Base-by-base conservation (phyloP, 2,888 invertebrate species). In the Pyrocoelia pectoralis region DNA sequence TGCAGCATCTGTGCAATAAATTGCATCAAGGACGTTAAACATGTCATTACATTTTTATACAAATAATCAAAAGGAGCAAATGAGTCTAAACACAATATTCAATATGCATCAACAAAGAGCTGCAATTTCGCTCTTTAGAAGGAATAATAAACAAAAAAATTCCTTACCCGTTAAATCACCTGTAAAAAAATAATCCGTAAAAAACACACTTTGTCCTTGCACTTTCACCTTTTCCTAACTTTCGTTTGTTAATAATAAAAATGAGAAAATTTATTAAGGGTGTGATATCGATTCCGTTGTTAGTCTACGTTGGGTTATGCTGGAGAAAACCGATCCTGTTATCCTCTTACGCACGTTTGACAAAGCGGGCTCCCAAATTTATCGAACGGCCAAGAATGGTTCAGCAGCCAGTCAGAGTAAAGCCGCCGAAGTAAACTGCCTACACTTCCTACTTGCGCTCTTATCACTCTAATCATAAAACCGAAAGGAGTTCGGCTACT, bases 371-470 rank as follows among this genome's bases (percentile, higher is more conserved):
- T 62, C 62, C 62, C 62, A 62, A 62, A 62, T 66, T 62, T 66
- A 66, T 66, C 57, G 62, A 62, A 66, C 66, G 66, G 56, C 15
- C 46, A 66, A 55, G 59, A 66, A 66, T 66, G 62, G 62, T 58
- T 62, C 62, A 55, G 48, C 66, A 66, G 62, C 66, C 66, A 66
- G 61, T 66, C 61, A 62, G 54, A 66, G 66, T 53, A 62, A 66
- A 62, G 66, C 57, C 66, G 57, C 61, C 62, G 58, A 66, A 66
- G 62, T 65, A 61, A 66, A 62, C 61, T 62, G 66, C 66, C 62
- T 66, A 66, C 66, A 66, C 58, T 66, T 66, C 66, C 66, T 66
- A 66, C 66, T 66, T 61, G 66, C 65, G 60, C 58, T 62, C 66
- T 66, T 66, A 66, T 66, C 66, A 66, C 56, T 56, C 58, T 66